These are phyloP conservation scores for Crotalus viridis DNA, from an alignment of 2,113 vertebrate genomes.

Conservation along the genomic window DNA sequence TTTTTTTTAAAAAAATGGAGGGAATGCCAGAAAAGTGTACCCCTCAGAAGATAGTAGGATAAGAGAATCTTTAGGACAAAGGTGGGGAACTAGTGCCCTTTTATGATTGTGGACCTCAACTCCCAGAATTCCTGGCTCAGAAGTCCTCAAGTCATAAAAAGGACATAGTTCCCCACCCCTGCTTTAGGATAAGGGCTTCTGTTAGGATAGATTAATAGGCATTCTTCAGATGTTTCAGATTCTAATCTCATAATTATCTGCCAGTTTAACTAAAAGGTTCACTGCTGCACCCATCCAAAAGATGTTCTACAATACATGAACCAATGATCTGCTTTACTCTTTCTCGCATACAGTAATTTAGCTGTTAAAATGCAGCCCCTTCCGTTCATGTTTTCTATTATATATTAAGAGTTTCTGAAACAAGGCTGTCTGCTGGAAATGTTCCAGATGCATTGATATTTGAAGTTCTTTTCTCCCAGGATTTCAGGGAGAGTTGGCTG, in stretches of 20 bases:
- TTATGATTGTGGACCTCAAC: neutral
- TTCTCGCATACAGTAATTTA: neutral
- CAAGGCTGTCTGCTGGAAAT: neutral
- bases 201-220: neutral
- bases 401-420: neutral
- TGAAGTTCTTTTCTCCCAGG: neutral
- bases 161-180: too few species aligned
- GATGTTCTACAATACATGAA: neutral
- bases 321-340: neutral
- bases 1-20: neutral
- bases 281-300: neutral
- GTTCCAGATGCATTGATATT: constrained; percentile 3
- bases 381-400: constrained; percentile 4
- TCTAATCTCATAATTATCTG: neutral
- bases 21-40: neutral
- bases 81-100: neutral
- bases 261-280: neutral
- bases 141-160: too few species aligned
- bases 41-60: neutral
- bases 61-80: neutral
- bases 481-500: neutral
- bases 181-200: neutral
- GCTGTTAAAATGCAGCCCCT: neutral
- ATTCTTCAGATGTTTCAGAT: neutral
- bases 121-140: neutral